A percentile compares a stretch with the other conserved stretches of the same genome.
Conservation (phyloP, 23 tunicate species). For the Trididemnum clinides region DNA sequence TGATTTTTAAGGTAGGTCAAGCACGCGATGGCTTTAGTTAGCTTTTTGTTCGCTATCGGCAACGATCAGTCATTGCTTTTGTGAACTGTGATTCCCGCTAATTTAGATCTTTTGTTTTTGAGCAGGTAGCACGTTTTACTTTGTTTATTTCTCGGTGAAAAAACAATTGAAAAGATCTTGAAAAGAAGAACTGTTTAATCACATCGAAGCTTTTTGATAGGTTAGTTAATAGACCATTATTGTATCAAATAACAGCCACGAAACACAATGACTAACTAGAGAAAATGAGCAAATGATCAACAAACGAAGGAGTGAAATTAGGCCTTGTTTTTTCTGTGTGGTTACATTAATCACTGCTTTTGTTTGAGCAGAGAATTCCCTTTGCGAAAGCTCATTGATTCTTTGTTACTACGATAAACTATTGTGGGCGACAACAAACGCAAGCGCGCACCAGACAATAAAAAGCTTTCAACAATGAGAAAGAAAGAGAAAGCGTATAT, state of each 20-base stretch:
- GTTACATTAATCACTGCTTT: not conserved
- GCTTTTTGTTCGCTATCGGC: too few species aligned
- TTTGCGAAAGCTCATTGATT: not conserved
- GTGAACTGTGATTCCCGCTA: too few species aligned
- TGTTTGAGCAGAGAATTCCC: not conserved
- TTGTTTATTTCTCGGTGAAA: too few species aligned
- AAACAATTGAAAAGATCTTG: not conserved
- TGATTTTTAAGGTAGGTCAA: too few species aligned
- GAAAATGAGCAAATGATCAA: not conserved
- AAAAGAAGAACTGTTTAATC: slow-evolving; percentile 5
- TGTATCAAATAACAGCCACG: slow-evolving; percentile 30
- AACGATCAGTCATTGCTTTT: too few species aligned
- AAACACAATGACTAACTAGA: slow-evolving; percentile 33
- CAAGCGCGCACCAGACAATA: too few species aligned
- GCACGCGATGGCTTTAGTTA: too few species aligned
- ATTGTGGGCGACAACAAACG: too few species aligned
- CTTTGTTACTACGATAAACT: not conserved
- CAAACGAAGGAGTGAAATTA: not conserved
- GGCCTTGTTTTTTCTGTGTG: not conserved
- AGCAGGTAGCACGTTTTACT: too few species aligned
- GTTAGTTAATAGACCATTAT: slow-evolving; percentile 30
- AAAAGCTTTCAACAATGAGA: too few species aligned
- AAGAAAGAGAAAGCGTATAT: too few species aligned
- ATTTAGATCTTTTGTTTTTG: too few species aligned
- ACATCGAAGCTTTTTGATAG: not conserved